Base-by-base conservation (phyloP, 2,888 invertebrate species). In the Leptogaster cylindrica region DNA sequence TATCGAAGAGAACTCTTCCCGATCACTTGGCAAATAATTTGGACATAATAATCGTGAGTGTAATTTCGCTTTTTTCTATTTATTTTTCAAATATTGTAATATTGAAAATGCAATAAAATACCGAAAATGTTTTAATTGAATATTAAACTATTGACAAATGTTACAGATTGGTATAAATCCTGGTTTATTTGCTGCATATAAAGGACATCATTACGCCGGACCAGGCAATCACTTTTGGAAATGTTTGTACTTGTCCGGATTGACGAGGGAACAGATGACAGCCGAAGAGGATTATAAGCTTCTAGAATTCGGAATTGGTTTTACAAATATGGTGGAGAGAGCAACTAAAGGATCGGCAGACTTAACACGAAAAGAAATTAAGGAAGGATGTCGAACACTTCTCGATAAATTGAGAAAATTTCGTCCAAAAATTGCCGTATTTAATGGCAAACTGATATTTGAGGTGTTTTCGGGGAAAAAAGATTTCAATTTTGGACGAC, bases 161-260 rank as follows among this genome's bases (percentile, higher is more conserved):
- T 80, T 83, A 67, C 84, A 97, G 97, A 93, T 98, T 84, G 97
- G 97, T 73, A 97, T 97, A 76, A 98, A 98, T 85, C 97, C 97
- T 8, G 97, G 97, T 2, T 84, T 97, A 76, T 95, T 95, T 83
- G 97, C 97, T 73, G 97, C 97, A 72, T 96, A 95, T 84, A 95
- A 96, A 82, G 97, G 97, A 2, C 97, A 97, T 83, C 97, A 98
- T 83, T 98, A 98, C 84, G 97, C 97, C 64, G 97, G 97, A 61
- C 97, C 97, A 48, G 97, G 97, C 48, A 98, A 98, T 84, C 98
- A 98, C 84, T 97, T 98, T 84, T 98, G 97, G 97, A 97, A 97
- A 84, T 97, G 97, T 81, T 84, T 97, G 71, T 96, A 93, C 82
- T 84, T 97, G 73, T 94, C 96, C 51, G 97, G 97, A 5, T 85